phyloP scores from a whole-genome alignment of 1,140 invertebrate species.

The Laodelphax striatellus region DNA sequence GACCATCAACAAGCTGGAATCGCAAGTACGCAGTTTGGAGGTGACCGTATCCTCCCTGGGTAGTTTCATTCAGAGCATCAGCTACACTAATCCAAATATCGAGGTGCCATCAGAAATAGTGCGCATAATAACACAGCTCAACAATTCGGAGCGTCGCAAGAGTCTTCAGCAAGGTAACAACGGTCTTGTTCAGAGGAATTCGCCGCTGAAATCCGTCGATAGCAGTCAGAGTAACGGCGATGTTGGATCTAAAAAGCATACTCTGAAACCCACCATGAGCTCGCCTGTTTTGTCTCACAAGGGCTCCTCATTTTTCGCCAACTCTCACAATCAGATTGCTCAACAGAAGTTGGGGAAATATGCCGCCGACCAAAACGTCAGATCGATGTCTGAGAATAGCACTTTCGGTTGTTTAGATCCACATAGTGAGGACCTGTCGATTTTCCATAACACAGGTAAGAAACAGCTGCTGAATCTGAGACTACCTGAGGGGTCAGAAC shows the following conservation, averaged over 20 bases:
- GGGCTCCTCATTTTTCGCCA: conserved; percentile 46
- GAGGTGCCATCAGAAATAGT: conserved; percentile 52
- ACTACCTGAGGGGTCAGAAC: not conserved
- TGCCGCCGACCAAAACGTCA: conserved; percentile 34
- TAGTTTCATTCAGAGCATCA: conserved; percentile 44
- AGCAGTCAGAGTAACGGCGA: conserved; percentile 38
- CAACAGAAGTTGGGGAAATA: conserved; percentile 15
- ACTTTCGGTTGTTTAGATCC: conserved; percentile 14
- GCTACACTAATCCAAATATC: conserved; percentile 42
- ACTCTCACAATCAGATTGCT: conserved; percentile 43
- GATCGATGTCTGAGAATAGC: conserved; percentile 12
- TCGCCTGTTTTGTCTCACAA: conserved; percentile 36
- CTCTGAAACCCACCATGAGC: conserved; percentile 34
- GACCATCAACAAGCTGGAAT: conserved; percentile 44
- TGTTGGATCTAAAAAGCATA: conserved; percentile 26
- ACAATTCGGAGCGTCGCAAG: conserved; percentile 34
- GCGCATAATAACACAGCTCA: conserved; percentile 46
- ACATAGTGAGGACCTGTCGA: not conserved
- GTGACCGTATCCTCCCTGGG: conserved; percentile 48
- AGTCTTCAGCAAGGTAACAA: conserved; percentile 19
- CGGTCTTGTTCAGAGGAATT: conserved; percentile 23
- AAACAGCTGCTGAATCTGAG: not conserved
- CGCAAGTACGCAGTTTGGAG: conserved; percentile 48
- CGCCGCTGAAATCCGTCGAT: conserved; percentile 40
- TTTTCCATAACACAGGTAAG: not conserved